phyloP scores from a whole-genome alignment of 2,888 invertebrate genomes.

The Apomyelois bistriatella region DNA sequence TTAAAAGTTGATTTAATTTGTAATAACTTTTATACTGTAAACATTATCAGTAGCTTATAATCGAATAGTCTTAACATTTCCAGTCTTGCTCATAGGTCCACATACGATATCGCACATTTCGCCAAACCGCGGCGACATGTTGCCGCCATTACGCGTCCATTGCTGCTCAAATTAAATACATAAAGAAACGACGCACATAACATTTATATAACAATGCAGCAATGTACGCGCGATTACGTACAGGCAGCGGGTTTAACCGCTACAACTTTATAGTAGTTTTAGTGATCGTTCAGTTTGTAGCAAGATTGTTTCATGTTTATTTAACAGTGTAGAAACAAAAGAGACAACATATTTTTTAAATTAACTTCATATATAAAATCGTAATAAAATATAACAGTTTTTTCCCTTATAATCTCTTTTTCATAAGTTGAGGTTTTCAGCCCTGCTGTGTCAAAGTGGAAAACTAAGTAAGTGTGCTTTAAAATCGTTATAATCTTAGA shows the following conservation, averaged over 20 bases:
- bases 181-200: conserved; percentile 23
- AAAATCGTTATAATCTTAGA: too few species aligned
- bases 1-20: too few species aligned
- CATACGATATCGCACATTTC: conserved; percentile 54
- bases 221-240: conserved; percentile 10
- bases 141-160: conserved; percentile 70
- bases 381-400: background rate
- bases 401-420: too few species aligned
- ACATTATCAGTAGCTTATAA: too few species aligned
- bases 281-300: conserved; percentile 8
- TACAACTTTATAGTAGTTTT: conserved; percentile 5
- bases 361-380: background rate
- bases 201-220: conserved; percentile 12
- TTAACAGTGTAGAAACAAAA: background rate
- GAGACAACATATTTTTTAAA: background rate
- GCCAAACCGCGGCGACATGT: conserved; percentile 68
- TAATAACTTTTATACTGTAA: too few species aligned
- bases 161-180: conserved; percentile 31
- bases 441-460: too few species aligned
- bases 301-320: conserved; percentile 11
- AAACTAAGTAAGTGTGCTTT: too few species aligned
- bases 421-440: too few species aligned
- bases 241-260: conserved; percentile 6
- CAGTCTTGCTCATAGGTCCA: conserved; percentile 61
- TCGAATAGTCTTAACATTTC: too few species aligned